phyloP scores from a whole-genome alignment of 2,888 invertebrate species.

The Biston stratarius region DNA sequence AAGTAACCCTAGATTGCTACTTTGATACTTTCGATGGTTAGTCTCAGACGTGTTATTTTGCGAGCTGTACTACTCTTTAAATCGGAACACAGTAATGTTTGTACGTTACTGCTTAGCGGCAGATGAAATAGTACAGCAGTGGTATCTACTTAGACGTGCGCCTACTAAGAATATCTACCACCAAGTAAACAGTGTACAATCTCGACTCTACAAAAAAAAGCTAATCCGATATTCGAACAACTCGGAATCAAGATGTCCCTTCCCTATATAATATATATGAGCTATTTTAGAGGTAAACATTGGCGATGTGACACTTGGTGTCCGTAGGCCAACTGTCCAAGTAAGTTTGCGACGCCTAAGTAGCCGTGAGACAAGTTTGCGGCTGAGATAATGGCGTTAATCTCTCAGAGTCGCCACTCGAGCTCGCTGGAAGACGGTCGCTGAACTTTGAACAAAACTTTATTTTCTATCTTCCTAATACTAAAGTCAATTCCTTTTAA shows the following conservation, averaged over 20 bases:
- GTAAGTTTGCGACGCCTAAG: slow-evolving; percentile 63
- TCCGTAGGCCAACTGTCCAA: slow-evolving; percentile 52
- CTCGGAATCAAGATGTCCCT: slow-evolving; percentile 8
- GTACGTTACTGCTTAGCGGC: too few relatives aligned
- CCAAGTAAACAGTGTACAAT: too few relatives aligned
- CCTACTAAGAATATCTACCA: too few relatives aligned
- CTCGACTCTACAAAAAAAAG: too few relatives aligned
- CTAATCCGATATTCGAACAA: too few relatives aligned
- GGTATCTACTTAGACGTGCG: too few relatives aligned
- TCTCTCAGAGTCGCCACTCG: slow-evolving; percentile 67
- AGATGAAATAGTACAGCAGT: too few relatives aligned
- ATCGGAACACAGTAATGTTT: too few relatives aligned
- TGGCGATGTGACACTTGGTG: slow-evolving; percentile 43
- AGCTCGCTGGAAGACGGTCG: slow-evolving; percentile 27
- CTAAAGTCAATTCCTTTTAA: neutral
- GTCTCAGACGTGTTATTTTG: too few relatives aligned
- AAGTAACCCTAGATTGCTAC: too few relatives aligned
- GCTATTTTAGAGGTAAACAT: slow-evolving; percentile 44
- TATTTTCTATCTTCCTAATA: neutral
- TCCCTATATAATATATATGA: slow-evolving; percentile 12
- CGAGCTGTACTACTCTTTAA: too few relatives aligned
- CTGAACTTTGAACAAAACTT: slow-evolving; percentile 17
- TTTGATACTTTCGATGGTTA: too few relatives aligned
- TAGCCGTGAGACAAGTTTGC: slow-evolving; percentile 67
- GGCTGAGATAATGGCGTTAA: slow-evolving; percentile 72